Evolutionary conservation across 1,140 invertebrate genomes (phyloP).

Genomic region (Drosophila nebulosa): DNA sequence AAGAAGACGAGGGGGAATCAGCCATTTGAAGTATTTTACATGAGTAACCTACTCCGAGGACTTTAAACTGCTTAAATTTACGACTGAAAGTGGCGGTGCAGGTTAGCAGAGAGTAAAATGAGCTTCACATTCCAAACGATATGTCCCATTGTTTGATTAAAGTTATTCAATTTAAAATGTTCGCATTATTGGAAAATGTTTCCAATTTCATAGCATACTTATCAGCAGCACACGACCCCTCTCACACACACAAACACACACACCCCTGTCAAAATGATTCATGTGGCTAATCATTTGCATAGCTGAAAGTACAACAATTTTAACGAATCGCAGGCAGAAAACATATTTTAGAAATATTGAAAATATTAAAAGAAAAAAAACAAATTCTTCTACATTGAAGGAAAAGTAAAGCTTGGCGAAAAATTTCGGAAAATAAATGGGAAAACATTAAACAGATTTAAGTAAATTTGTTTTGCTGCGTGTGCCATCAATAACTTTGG

Average conservation of each 20-base stretch:
- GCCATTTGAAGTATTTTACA: no score
- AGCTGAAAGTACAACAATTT: constrained; percentile 4
- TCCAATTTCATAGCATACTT: not conserved
- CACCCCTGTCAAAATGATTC: constrained; percentile 60
- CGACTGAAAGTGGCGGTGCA: no score
- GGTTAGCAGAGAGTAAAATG: no score
- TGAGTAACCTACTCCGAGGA: no score
- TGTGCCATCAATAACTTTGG: constrained; percentile 73
- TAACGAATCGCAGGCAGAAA: constrained; percentile 3
- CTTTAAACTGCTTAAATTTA: no score
- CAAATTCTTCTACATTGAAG: no score
- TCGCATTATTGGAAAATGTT: not conserved
- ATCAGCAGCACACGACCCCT: not conserved
- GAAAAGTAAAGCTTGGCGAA: constrained; percentile 26
- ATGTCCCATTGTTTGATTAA: not conserved
- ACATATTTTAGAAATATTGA: constrained; percentile 50
- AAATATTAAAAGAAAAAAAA: constrained; percentile 24
- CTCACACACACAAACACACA: not conserved
- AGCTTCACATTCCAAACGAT: no score
- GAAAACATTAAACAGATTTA: constrained; percentile 78
- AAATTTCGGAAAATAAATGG: constrained; percentile 48
- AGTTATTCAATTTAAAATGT: not conserved
- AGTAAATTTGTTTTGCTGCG: constrained; percentile 78
- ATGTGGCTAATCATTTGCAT: constrained; percentile 50
- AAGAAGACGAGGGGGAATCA: no score